Conservation (phyloP, 2,113 vertebrate species). For the Dendropsophus ebraccatus region DNA sequence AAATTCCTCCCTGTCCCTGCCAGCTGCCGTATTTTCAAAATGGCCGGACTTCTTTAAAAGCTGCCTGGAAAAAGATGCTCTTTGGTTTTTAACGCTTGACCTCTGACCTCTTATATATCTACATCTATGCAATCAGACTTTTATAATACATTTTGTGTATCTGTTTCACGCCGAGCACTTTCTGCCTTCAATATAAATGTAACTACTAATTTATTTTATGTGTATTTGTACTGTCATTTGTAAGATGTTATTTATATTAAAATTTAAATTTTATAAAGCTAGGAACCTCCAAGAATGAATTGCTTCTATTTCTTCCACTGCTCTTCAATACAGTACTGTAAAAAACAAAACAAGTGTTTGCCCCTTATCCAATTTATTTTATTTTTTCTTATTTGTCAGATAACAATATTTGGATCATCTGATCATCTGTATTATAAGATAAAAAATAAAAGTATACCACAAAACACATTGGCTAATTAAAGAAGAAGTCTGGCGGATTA, state of each 20-base stretch:
- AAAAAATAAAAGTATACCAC: no score
- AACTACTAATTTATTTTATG: slow-evolving; percentile 25
- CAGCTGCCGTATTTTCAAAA: no score
- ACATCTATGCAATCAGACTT: neutral
- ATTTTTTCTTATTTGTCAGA: no score
- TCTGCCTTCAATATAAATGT: slow-evolving; percentile 10
- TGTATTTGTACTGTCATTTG: slow-evolving; percentile 22
- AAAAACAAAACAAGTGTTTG: no score
- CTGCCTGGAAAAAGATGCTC: neutral
- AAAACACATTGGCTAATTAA: no score
- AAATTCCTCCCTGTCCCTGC: no score
- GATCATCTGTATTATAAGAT: no score
- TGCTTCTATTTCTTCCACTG: neutral
- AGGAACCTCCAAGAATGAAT: neutral
- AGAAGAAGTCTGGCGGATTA: no score
- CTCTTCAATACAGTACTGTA: neutral
- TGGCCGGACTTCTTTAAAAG: neutral
- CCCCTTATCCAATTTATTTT: no score
- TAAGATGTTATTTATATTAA: slow-evolving; percentile 54
- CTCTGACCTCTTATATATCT: neutral
- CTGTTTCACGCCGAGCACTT: slow-evolving; percentile 36
- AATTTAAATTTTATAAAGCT: neutral
- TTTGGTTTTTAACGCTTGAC: neutral
- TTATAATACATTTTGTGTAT: neutral
- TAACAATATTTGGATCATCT: no score